Conservation (phyloP, 2,797 vertebrate species). For the Arctocebus calabarensis region DNA sequence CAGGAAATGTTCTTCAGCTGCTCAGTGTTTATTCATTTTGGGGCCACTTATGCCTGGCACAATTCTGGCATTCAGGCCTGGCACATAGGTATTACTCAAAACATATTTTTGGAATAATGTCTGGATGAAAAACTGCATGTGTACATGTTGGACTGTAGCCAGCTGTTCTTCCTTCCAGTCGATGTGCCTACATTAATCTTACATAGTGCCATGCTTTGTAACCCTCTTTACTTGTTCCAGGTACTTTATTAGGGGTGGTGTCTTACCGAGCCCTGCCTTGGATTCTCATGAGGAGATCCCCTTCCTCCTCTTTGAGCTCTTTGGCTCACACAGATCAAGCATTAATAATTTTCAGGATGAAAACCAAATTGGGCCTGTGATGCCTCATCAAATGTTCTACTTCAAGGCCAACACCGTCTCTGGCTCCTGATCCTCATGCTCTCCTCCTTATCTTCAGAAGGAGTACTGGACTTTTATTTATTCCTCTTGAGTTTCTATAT, state of each 20-base stretch:
- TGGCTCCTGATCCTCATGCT: background rate
- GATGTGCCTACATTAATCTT: background rate
- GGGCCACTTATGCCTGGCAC: background rate
- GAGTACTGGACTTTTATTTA: background rate
- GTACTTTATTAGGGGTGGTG: background rate
- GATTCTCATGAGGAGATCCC: background rate
- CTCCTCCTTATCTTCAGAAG: background rate
- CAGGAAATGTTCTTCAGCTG: background rate
- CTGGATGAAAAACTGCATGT: background rate
- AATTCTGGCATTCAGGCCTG: background rate
- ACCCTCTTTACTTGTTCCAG: background rate
- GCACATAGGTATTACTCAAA: background rate
- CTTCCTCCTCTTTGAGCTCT: background rate
- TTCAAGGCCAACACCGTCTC: background rate
- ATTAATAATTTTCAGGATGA: background rate
- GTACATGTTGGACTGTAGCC: background rate
- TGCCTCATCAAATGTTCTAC: background rate
- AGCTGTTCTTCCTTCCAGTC: background rate
- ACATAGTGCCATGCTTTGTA: background rate
- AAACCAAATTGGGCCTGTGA: background rate
- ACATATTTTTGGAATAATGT: background rate
- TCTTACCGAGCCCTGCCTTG: background rate
- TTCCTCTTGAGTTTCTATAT: background rate
- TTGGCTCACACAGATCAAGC: background rate
- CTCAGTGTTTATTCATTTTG: background rate